Evolutionary conservation across 1,140 invertebrate genomes (phyloP).

Genomic region (Luehdorfia chinensis): DNA sequence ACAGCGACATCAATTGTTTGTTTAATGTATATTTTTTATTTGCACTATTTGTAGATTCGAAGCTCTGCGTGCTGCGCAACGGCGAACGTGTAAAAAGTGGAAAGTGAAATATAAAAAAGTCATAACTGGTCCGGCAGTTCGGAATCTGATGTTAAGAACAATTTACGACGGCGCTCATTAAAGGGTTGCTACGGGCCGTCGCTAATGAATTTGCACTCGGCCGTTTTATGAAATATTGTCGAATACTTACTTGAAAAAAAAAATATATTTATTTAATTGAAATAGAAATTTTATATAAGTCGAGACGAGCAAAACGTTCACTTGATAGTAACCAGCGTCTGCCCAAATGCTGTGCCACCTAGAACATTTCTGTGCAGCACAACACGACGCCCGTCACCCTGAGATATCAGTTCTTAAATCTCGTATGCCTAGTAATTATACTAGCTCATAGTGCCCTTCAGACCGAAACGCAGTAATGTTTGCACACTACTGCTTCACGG

Average conservation of each 20-base stretch:
- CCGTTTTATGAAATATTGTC: conserved; percentile 6
- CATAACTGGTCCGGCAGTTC: conserved; percentile 44
- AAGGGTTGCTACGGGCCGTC: conserved; percentile 26
- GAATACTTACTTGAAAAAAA: not conserved
- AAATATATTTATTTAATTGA: not conserved
- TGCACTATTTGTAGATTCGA: conserved; percentile 1
- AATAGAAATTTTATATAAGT: no score
- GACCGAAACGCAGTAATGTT: no score
- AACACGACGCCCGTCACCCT: no score
- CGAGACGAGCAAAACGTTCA: no score
- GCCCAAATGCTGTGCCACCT: no score
- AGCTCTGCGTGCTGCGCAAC: conserved; percentile 25
- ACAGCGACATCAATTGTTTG: no score
- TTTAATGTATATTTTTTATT: not conserved
- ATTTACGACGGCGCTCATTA: conserved; percentile 56
- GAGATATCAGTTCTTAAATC: no score
- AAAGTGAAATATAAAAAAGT: conserved; percentile 69
- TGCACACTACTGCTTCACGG: no score
- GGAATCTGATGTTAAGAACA: conserved; percentile 47
- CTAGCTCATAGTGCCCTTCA: no score
- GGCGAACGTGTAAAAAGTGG: conserved; percentile 48
- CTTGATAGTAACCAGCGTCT: no score
- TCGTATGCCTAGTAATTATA: no score
- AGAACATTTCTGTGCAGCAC: no score
- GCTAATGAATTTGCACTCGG: conserved; percentile 25